A percentile compares a stretch with the other conserved stretches of the same genome.
Conservation (phyloP, 2,888 invertebrate species). For the Campoplex capitator region DNA sequence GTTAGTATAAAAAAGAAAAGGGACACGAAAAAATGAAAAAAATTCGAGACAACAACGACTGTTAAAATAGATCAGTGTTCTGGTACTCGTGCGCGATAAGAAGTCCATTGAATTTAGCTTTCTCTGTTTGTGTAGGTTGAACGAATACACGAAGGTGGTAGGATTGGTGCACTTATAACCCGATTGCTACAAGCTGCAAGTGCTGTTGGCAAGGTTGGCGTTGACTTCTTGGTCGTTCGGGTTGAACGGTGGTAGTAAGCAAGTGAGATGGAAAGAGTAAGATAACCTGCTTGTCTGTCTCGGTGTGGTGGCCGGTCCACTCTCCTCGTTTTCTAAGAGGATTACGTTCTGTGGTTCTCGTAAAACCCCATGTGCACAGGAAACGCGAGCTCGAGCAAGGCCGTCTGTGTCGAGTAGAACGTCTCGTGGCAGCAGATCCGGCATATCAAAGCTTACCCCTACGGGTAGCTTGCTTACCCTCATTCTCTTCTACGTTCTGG, state of each 20-base stretch:
- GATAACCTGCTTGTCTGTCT: conserved; percentile 57
- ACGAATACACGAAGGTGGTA: conserved; percentile 38
- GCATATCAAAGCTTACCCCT: conserved; percentile 64
- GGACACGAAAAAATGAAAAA: not conserved
- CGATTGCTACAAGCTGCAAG: conserved; percentile 38
- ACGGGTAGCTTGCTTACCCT: conserved; percentile 41
- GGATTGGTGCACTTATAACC: conserved; percentile 42
- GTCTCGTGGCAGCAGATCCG: conserved; percentile 25
- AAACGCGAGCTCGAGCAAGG: conserved; percentile 68
- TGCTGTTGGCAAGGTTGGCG: conserved; percentile 42
- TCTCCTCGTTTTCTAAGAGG: conserved; percentile 76
- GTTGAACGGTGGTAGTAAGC: conserved; percentile 49
- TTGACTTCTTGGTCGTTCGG: conserved; percentile 65
- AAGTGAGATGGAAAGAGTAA: conserved; percentile 14
- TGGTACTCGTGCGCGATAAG: conserved; percentile 10
- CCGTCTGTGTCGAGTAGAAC: conserved; percentile 18
- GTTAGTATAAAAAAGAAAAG: not conserved
- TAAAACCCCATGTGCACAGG: conserved; percentile 74
- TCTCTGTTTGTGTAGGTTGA: conserved; percentile 27
- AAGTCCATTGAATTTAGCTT: conserved; percentile 32
- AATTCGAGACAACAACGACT: conserved; percentile 8
- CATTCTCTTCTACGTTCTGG: conserved; percentile 13
- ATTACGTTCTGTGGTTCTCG: conserved; percentile 78
- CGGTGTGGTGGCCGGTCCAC: conserved; percentile 58
- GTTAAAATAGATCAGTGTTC: not conserved